These are phyloP conservation scores for Papilio xuthus DNA, from an alignment of 1,140 invertebrate genomes.

Conservation along the genomic window DNA sequence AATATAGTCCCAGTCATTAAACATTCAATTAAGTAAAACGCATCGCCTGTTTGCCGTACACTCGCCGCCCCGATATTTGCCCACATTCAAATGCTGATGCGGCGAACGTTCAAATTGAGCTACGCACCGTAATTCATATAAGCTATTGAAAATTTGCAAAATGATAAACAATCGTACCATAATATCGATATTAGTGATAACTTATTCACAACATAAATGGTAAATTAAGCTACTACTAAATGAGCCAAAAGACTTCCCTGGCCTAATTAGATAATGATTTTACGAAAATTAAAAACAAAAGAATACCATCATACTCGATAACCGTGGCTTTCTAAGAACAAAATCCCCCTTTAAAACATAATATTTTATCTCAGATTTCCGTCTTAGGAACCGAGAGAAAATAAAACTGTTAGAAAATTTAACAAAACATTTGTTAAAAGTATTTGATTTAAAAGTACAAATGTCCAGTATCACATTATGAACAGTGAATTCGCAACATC, in stretches of 20 bases:
- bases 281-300: too few species aligned
- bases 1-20: conserved; percentile 62
- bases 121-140: conserved; percentile 3
- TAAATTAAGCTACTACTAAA: too few species aligned
- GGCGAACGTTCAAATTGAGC: conserved; percentile 36
- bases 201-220: not conserved
- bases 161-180: not conserved
- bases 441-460: too few species aligned
- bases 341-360: too few species aligned
- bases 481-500: conserved; percentile 2
- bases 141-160: not conserved
- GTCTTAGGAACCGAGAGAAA: too few species aligned
- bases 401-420: too few species aligned
- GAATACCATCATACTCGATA: too few species aligned
- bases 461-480: conserved; percentile 18
- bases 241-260: too few species aligned
- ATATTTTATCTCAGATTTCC: too few species aligned
- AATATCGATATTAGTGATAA: not conserved
- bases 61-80: conserved; percentile 62
- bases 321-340: too few species aligned
- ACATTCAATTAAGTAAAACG: conserved; percentile 77
- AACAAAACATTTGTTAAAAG: too few species aligned
- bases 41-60: conserved; percentile 68
- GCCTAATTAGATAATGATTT: too few species aligned
- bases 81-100: conserved; percentile 53